phyloP scores from a whole-genome alignment of 2,113 vertebrate species.

The Embiotoca jacksoni region DNA sequence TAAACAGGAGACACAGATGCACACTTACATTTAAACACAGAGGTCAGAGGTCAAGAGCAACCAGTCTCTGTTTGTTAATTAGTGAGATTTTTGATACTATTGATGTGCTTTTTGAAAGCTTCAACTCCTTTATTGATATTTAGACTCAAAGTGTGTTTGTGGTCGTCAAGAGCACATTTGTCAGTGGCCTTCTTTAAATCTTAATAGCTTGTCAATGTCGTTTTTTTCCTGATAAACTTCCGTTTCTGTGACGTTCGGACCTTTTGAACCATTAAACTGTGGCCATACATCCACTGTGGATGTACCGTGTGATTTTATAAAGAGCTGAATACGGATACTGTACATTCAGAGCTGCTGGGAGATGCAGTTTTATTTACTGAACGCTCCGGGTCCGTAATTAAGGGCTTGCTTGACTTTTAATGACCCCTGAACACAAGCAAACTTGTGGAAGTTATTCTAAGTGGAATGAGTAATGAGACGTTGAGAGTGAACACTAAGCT shows the following conservation, averaged over 20 bases:
- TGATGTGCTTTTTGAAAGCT: neutral
- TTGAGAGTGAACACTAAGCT: conserved; percentile 72
- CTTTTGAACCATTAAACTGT: neutral
- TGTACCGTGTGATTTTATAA: neutral
- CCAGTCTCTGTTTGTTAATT: too few relatives aligned
- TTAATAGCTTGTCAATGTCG: neutral
- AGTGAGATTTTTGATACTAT: neutral
- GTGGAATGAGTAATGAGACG: conserved; percentile 79
- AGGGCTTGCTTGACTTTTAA: conserved; percentile 79
- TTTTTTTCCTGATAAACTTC: neutral
- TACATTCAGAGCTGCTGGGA: conserved; percentile 43
- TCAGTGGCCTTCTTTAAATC: neutral
- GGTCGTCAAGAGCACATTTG: neutral
- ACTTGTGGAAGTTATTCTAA: conserved; percentile 78
- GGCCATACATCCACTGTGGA: neutral
- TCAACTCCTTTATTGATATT: neutral
- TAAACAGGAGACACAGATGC: neutral
- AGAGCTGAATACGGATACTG: neutral
- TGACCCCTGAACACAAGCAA: conserved; percentile 79
- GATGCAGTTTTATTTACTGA: conserved; percentile 74
- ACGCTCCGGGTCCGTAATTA: conserved; percentile 71
- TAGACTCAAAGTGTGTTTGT: neutral
- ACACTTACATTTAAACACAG: too few relatives aligned
- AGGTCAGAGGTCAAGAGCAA: neutral
- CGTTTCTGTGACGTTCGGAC: neutral